Percentiles rank a stretch among this genome's conserved stretches.
These are phyloP conservation scores for Albula goreensis DNA, from an alignment of 2,113 vertebrate genomes.

Conservation along the genomic window DNA sequence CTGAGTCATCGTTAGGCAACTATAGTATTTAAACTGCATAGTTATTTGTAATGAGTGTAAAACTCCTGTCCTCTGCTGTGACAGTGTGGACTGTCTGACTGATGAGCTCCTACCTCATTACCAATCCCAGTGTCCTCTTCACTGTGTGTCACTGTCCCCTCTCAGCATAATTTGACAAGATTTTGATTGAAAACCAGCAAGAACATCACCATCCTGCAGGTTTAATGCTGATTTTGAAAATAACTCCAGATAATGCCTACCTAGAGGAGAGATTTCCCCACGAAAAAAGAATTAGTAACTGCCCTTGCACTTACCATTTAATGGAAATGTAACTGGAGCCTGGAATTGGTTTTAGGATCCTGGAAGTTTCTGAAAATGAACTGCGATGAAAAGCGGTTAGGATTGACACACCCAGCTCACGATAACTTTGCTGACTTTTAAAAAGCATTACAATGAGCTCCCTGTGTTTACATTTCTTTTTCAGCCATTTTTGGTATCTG, in stretches of 20 bases:
- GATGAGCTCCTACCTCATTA: conserved; percentile 6
- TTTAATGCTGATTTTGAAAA: background rate
- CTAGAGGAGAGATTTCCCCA: background rate
- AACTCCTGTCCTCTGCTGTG: background rate
- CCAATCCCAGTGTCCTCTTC: background rate
- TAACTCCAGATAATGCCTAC: background rate
- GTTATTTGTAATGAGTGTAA: background rate
- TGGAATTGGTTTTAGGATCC: background rate
- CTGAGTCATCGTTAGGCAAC: background rate
- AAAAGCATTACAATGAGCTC: too few species aligned
- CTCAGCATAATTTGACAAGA: background rate
- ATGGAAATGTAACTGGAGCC: background rate
- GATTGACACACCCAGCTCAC: too few species aligned
- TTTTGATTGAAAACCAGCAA: background rate
- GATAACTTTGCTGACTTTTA: too few species aligned
- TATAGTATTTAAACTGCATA: conserved; percentile 1
- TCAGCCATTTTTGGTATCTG: too few species aligned
- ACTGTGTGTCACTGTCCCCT: background rate
- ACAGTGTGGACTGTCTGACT: background rate
- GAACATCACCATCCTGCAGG: background rate
- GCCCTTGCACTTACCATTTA: background rate
- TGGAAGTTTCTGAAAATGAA: too few species aligned
- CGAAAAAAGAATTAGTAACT: background rate
- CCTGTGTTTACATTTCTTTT: too few species aligned
- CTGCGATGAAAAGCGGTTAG: too few species aligned